These are phyloP conservation scores for Leptosomus discolor DNA, from an alignment of 2,113 vertebrate species.

Conservation along the genomic window DNA sequence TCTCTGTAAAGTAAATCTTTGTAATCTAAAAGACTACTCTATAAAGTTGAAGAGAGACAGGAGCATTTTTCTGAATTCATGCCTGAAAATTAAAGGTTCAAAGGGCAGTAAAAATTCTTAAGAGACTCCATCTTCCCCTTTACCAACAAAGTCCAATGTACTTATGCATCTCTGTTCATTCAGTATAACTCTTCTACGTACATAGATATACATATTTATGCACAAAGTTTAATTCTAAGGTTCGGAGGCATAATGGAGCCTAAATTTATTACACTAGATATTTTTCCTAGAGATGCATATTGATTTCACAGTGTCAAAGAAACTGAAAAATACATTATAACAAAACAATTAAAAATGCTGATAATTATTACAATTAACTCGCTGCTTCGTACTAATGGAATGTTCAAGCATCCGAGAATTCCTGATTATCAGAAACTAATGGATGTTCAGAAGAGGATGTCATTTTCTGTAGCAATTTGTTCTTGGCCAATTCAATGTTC, in stretches of 20 bases:
- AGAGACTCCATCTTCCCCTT: neutral
- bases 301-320: slow-evolving; percentile 41
- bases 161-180: neutral
- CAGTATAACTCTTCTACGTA: neutral
- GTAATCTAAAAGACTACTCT: slow-evolving; percentile 26
- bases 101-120: neutral
- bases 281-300: slow-evolving; percentile 33
- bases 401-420: slow-evolving; percentile 56
- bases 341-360: slow-evolving; percentile 54
- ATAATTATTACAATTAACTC: slow-evolving; percentile 65
- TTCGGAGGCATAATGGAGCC: neutral
- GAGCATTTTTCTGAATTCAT: neutral
- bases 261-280: slow-evolving; percentile 37
- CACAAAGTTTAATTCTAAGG: slow-evolving; percentile 29
- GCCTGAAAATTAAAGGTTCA: neutral
- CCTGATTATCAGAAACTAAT: slow-evolving; percentile 59
- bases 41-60: neutral
- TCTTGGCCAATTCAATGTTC: slow-evolving; percentile 61
- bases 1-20: slow-evolving; percentile 30
- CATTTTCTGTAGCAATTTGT: slow-evolving; percentile 61
- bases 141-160: neutral
- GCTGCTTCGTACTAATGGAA: slow-evolving; percentile 42
- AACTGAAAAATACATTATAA: slow-evolving; percentile 45
- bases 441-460: slow-evolving; percentile 48
- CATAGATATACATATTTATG: slow-evolving; percentile 28